Conservation (phyloP, 1,140 invertebrate genomes). For the Procambarus virginalis region DNA sequence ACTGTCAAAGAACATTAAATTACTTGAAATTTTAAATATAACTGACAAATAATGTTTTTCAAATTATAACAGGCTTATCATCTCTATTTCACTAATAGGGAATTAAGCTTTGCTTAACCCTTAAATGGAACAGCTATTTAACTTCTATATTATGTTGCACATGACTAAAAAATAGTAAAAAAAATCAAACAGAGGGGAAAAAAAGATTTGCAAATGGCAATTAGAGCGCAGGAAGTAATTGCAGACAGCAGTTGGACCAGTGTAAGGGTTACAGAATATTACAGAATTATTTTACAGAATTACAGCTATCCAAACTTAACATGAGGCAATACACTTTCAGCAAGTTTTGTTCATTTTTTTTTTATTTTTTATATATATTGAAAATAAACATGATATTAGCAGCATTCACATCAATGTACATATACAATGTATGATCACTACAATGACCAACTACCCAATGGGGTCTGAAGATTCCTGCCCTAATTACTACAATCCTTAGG, state of each 20-base stretch:
- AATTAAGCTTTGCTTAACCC: slow-evolving; percentile 10
- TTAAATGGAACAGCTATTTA: neutral
- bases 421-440: neutral
- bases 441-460: slow-evolving; percentile 9
- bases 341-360: neutral
- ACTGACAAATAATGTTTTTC: neutral
- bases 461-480: slow-evolving; percentile 2
- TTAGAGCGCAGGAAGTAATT: too few relatives aligned
- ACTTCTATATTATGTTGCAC: too few relatives aligned
- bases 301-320: neutral
- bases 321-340: neutral
- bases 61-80: slow-evolving; percentile 6
- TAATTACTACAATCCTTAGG: slow-evolving; percentile 1
- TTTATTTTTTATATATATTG: neutral
- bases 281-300: neutral
- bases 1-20: neutral
- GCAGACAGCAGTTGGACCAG: too few relatives aligned
- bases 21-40: neutral
- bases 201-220: too few relatives aligned
- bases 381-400: neutral
- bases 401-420: slow-evolving; percentile 9
- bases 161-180: too few relatives aligned
- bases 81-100: slow-evolving; percentile 17
- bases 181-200: neutral
- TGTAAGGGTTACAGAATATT: too few relatives aligned